These are phyloP conservation scores for Riparia riparia DNA, from an alignment of 2,113 vertebrate genomes.

Conservation along the genomic window DNA sequence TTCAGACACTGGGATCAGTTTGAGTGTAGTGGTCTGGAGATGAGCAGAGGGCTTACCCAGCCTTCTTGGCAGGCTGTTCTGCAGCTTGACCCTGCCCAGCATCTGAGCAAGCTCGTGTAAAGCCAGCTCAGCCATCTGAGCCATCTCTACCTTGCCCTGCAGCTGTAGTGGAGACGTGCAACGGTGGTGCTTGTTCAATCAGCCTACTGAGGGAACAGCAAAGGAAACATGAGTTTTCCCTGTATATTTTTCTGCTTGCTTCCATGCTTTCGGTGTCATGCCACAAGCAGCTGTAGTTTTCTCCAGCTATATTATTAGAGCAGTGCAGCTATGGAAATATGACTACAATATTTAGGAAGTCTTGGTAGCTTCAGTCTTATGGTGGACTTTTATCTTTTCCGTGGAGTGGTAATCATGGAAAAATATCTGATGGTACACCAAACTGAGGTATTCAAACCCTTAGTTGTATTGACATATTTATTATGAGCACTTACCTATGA, in stretches of 20 bases:
- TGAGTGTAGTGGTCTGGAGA: not conserved
- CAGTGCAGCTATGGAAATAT: not conserved
- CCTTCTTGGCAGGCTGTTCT: not conserved
- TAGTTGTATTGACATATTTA: not conserved
- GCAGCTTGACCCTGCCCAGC: not conserved
- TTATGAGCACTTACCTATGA: not conserved
- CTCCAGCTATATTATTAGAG: not conserved
- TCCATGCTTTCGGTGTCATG: not conserved
- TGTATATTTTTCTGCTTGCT: not conserved
- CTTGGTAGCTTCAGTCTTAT: not conserved
- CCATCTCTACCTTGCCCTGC: not conserved
- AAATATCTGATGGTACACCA: not conserved
- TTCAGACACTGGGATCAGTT: not conserved
- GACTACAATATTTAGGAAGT: not conserved
- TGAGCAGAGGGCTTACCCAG: not conserved
- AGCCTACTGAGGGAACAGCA: not conserved
- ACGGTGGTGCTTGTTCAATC: rapidly evolving
- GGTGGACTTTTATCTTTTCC: not conserved
- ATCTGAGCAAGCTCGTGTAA: not conserved
- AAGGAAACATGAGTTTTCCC: not conserved
- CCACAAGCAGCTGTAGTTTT: not conserved
- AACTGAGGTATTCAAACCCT: not conserved
- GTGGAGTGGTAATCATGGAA: not conserved
- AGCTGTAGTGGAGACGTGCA: rapidly evolving
- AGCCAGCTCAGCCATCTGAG: not conserved